Conservation (phyloP, 2,888 invertebrate genomes). For the Gisinianus flammeolus region DNA sequence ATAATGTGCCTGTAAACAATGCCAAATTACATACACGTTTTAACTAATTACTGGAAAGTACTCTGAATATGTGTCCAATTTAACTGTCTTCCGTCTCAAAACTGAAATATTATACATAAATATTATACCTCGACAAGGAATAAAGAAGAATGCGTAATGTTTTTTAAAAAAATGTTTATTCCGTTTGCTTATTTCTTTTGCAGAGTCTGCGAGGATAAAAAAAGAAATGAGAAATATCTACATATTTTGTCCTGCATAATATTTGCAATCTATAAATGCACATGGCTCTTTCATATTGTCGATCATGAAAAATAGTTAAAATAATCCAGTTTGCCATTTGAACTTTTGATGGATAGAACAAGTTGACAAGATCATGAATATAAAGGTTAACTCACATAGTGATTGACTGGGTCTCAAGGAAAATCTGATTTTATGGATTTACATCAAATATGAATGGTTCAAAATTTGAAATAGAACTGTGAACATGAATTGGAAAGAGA, state of each 20-base stretch:
- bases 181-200: too few relatives aligned
- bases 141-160: too few relatives aligned
- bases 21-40: constrained; percentile 17
- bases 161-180: too few relatives aligned
- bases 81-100: not conserved
- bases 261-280: too few relatives aligned
- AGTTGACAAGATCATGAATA: constrained; percentile 31
- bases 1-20: constrained; percentile 36
- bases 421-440: constrained; percentile 40
- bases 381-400: constrained; percentile 33
- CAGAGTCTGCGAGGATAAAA: too few relatives aligned
- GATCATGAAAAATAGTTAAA: constrained; percentile 12
- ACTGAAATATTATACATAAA: not conserved
- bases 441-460: constrained; percentile 34
- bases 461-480: constrained; percentile 25
- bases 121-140: too few relatives aligned
- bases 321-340: constrained; percentile 25
- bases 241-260: too few relatives aligned
- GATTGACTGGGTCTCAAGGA: constrained; percentile 34
- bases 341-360: constrained; percentile 27
- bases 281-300: too few relatives aligned
- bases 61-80: not conserved
- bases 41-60: not conserved
- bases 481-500: constrained; percentile 12
- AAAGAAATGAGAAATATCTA: too few relatives aligned